Evolutionary conservation across 2,888 invertebrate species (phyloP), one percentile per base, ranked within the genome.

Genomic region (Protonemura montana): DNA sequence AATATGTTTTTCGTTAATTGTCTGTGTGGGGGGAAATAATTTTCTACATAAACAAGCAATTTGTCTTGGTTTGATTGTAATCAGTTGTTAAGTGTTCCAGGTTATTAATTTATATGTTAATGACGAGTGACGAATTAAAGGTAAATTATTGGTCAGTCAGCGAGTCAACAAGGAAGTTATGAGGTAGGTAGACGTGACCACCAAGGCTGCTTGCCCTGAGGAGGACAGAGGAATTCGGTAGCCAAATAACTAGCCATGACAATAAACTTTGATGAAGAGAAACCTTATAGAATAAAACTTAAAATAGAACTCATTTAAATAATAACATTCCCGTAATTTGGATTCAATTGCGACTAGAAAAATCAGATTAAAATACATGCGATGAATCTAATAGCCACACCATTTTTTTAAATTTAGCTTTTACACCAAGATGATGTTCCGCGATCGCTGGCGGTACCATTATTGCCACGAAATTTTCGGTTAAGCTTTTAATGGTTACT

Each of bases 81-180:
- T 84, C 84, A 28, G 28, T 10, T 28, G 16, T 41, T 16, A 26
- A 41, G 26, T 27, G 83, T 83, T 42, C 41, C 83, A 82, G 82
- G 42, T 41, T 42, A 83, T 83, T 83, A 83, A 42, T 83, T 83
- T 35, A 83, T 59, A 84, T 84, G 84, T 26, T 84, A 84, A 84
- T 84, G 76, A 30, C 28, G 76, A 84, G 29, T 76, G 84, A 84
- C 81, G 81, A 78, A 78, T 27, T 26, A 26, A 78, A 78, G 7
- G 59, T 59, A 59, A 59, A 59, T 59, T 59, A 59, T 59, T 59
- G 59, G 59, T 59, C 59, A 59, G 21, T 59, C 59, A 59, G 7
- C 21, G 59, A 59, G 21, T 59, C 59, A 13, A 59, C 59, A 59
- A 59, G 59, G 59, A 59, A 59, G 59, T 59, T 13, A 3, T 2